Base-by-base conservation (phyloP, 2,888 invertebrate species). In the Cephus sareptanus region DNA sequence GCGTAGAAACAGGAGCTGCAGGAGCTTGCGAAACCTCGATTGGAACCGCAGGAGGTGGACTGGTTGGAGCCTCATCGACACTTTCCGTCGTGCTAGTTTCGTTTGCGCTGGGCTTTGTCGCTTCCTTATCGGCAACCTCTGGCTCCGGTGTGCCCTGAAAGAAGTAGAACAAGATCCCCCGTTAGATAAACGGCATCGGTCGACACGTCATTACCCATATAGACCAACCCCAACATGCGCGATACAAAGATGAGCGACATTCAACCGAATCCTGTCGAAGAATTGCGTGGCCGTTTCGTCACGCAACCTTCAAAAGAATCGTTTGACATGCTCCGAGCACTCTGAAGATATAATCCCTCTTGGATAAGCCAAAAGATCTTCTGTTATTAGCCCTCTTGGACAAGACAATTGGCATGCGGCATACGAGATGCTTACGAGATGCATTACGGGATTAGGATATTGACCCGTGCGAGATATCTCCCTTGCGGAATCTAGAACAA, bases 391-490 rank as follows among this genome's bases (percentile, higher is more conserved):
- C 40, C 40, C 40, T 40, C 83, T 84, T 75, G 78, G 84, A 82
- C 79, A 84, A 86, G 82, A 85, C 83, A 79, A 83, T 83, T 79
- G 83, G 82, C 90, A 90, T 90, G 90, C 90, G 85, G 83, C 86
- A 85, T 87, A 87, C 87, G 87, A 85, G 83, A 87, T 88, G 87
- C 88, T 85, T 84, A 84, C 84, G 84, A 86, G 70, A 70, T 70
- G 70, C 70, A 70, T 70, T 70, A 70, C 70, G 15, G 31, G 70
- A 70, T 33, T 15, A 70, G 70, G 70, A 33, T 31, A 70, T 70
- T 33, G 70, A 13, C 40, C 40, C 40, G 40, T 40, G 40, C 40
- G 15, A 40, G 40, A 40, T 40, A 40, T 40, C 40, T 40, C 40
- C 40, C 40, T 40, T 40, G 40, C 40, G 15, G 15, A 40, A 4